Percentiles rank a stretch among this genome's conserved stretches.
Evolutionary conservation across 2,113 vertebrate genomes (phyloP).

Genomic region (Talpa occidentalis): DNA sequence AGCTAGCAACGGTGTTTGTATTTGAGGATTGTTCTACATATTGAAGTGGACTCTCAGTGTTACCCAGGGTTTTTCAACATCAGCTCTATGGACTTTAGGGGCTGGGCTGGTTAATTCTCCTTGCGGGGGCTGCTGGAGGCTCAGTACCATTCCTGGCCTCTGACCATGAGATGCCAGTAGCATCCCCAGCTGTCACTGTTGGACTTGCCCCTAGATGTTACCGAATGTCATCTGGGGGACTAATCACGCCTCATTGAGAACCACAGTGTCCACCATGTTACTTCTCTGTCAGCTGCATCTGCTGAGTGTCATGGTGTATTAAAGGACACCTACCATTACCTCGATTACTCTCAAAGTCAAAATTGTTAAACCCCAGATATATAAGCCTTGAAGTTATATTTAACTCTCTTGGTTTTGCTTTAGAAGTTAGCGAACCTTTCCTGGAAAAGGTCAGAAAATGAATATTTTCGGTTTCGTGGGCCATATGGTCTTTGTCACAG

Average conservation of each 20-base stretch:
- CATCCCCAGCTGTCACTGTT: neutral
- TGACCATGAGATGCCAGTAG: neutral
- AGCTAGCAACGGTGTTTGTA: neutral
- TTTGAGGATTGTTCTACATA: neutral
- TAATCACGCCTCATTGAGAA: neutral
- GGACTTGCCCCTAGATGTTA: neutral
- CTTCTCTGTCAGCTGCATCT: neutral
- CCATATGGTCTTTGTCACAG: neutral
- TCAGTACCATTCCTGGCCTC: neutral
- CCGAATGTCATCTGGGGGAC: neutral
- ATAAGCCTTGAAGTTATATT: neutral
- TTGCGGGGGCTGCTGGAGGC: rapidly evolving
- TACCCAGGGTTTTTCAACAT: neutral
- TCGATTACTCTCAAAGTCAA: neutral
- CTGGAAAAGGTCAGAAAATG: neutral
- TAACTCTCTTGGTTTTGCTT: neutral
- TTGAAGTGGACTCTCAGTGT: neutral
- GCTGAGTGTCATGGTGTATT: too few relatives aligned
- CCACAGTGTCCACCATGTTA: neutral
- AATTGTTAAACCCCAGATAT: neutral
- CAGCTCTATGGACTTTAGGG: neutral
- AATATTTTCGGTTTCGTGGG: neutral
- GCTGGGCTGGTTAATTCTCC: neutral
- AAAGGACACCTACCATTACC: too few relatives aligned
- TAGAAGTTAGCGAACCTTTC: neutral